Conservation (phyloP, 2,888 invertebrate genomes). For the Caenorhabditis sp. region DNA sequence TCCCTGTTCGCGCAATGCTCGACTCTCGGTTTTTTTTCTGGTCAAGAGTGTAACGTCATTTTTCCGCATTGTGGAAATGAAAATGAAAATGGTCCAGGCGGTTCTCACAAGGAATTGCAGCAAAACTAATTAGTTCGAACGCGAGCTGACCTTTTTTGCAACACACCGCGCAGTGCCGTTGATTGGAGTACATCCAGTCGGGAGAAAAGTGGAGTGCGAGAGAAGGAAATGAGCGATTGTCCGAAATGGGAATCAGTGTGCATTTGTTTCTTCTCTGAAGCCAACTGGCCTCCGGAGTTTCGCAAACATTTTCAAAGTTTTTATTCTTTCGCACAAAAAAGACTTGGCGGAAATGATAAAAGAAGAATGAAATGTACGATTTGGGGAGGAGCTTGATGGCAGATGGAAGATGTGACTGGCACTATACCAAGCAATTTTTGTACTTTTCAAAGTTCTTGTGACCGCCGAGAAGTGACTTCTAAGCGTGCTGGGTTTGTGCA, state of each 20-base stretch:
- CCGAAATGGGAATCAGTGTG: constrained; percentile 45
- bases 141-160: constrained; percentile 37
- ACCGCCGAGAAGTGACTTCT: too few relatives aligned
- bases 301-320: constrained; percentile 26
- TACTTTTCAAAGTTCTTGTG: too few relatives aligned
- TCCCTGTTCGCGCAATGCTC: too few relatives aligned
- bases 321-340: constrained; percentile 21
- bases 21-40: constrained; percentile 15
- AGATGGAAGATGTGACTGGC: neutral
- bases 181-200: constrained; percentile 43
- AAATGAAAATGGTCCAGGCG: too few relatives aligned
- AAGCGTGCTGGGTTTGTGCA: neutral
- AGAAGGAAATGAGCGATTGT: constrained; percentile 44
- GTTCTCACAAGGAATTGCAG: constrained; percentile 32
- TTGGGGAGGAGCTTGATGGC: constrained; percentile 23
- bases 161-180: constrained; percentile 18
- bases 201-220: constrained; percentile 18
- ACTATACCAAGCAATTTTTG: neutral
- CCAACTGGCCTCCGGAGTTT: constrained; percentile 24
- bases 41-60: constrained; percentile 2
- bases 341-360: constrained; percentile 31
- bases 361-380: neutral
- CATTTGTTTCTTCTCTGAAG: constrained; percentile 23
- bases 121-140: constrained; percentile 40
- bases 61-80: too few relatives aligned